A percentile compares a stretch with the other conserved stretches of the same genome.
Conservation (phyloP, 23 tunicate species). For the Ciona savignyi region DNA sequence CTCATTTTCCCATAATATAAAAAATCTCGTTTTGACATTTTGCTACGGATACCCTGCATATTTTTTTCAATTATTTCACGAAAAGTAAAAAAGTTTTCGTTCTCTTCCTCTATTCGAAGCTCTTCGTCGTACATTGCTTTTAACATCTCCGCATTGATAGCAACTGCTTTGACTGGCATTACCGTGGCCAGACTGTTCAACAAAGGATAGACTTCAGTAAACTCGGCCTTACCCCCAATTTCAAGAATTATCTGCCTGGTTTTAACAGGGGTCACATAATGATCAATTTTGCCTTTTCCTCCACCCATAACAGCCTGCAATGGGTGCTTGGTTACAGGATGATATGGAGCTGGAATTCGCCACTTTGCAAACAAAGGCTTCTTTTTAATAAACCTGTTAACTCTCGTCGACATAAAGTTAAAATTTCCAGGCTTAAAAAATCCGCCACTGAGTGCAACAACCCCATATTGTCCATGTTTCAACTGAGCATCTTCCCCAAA, state of each 20-base stretch:
- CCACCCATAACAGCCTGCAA: conserved; percentile 96
- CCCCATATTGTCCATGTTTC: conserved; percentile 52
- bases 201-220: conserved; percentile 46
- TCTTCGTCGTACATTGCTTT: conserved; percentile 92
- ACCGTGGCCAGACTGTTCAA: conserved; percentile 33
- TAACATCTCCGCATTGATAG: conserved; percentile 59
- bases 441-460: conserved; percentile 79
- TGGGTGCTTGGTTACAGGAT: conserved; percentile 86
- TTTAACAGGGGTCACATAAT: conserved; percentile 86
- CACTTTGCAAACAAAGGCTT: conserved; percentile 50
- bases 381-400: conserved; percentile 45
- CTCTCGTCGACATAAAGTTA: conserved; percentile 20
- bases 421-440: conserved; percentile 48
- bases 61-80: conserved; percentile 87
- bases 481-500: conserved; percentile 60
- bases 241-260: conserved; percentile 81
- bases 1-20: conserved; percentile 68
- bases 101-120: conserved; percentile 72
- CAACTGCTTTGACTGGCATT: conserved; percentile 57
- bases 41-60: conserved; percentile 69
- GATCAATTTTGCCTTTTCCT: conserved; percentile 86
- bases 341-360: conserved; percentile 60
- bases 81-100: conserved; percentile 95
- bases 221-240: conserved; percentile 59
- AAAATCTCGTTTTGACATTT: conserved; percentile 52